Evolutionary conservation across 2,113 vertebrate genomes (phyloP).

Genomic region (Brachyhypopomus gauderio): DNA sequence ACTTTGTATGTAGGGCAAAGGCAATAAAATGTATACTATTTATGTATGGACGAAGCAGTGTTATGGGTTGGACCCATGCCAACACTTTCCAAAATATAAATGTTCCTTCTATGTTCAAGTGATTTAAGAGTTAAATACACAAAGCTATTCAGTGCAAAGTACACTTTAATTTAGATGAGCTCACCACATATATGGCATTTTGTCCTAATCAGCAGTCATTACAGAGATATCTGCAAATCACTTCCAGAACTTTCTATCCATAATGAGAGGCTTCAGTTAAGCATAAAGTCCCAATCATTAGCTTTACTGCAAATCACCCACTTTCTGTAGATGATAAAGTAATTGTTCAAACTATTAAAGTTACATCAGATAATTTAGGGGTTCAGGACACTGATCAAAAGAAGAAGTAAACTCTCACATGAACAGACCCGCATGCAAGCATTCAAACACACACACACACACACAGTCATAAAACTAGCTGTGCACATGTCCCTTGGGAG

Average conservation of each 20-base stretch:
- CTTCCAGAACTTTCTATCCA: conserved; percentile 37
- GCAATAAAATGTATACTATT: conserved; percentile 31
- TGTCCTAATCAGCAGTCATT: conserved; percentile 35
- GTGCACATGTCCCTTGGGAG: background rate
- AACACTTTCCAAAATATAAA: conserved; percentile 11
- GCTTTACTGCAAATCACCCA: conserved; percentile 31
- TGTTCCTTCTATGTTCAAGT: background rate
- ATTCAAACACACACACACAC: conserved; percentile 13
- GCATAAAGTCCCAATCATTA: conserved; percentile 42
- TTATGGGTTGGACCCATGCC: conserved; percentile 22
- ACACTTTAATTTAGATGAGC: conserved; percentile 34
- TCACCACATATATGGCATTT: conserved; percentile 29
- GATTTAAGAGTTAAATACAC: conserved; percentile 22
- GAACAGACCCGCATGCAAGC: conserved; percentile 18
- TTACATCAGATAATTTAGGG: conserved; percentile 23
- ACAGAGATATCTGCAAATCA: conserved; percentile 38
- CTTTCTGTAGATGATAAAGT: conserved; percentile 34
- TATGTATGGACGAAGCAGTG: background rate
- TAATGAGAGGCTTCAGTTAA: conserved; percentile 36
- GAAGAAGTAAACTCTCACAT: background rate
- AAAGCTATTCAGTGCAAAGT: conserved; percentile 26
- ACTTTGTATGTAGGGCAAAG: conserved; percentile 12
- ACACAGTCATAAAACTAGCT: background rate
- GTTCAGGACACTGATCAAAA: conserved; percentile 27
- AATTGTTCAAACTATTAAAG: conserved; percentile 37